A percentile compares a stretch with the other conserved stretches of the same genome.
These are phyloP conservation scores for Nephotettix cincticeps DNA, from an alignment of 1,140 invertebrate genomes.

Conservation along the genomic window DNA sequence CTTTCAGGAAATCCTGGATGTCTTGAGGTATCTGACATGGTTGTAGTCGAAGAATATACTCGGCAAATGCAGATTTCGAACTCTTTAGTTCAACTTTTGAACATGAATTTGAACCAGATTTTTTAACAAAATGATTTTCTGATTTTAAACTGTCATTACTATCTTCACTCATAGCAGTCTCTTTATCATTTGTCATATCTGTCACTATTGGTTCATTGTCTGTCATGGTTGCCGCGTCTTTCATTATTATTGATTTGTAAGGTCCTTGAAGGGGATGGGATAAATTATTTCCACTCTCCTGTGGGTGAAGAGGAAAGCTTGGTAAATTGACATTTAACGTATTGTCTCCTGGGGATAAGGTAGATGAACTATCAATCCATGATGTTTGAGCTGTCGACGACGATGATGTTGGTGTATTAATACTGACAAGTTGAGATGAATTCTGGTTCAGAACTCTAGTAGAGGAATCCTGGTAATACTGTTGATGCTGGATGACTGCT, in stretches of 20 bases:
- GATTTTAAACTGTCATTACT: constrained; percentile 21
- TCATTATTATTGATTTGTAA: neutral
- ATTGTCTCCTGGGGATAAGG: neutral
- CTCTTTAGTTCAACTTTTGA: constrained; percentile 18
- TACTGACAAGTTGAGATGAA: neutral
- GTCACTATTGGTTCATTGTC: neutral
- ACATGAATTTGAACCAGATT: neutral
- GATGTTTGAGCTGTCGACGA: neutral
- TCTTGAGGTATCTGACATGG: constrained; percentile 70
- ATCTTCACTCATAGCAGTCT: neutral
- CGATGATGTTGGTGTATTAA: neutral
- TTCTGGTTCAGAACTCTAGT: neutral
- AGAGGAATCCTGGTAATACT: neutral
- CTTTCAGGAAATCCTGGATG: constrained; percentile 71
- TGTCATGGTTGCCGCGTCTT: constrained; percentile 20
- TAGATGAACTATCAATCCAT: neutral
- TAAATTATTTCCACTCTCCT: neutral
- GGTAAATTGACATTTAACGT: neutral
- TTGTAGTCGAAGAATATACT: constrained; percentile 73
- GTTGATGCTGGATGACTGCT: neutral
- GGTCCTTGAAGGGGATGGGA: neutral
- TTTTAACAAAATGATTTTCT: neutral
- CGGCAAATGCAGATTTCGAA: constrained; percentile 60
- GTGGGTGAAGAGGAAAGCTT: neutral
- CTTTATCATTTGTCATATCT: neutral